Evolutionary conservation across 2,888 invertebrate species (phyloP).

Genomic region (Drosophila anceps): DNA sequence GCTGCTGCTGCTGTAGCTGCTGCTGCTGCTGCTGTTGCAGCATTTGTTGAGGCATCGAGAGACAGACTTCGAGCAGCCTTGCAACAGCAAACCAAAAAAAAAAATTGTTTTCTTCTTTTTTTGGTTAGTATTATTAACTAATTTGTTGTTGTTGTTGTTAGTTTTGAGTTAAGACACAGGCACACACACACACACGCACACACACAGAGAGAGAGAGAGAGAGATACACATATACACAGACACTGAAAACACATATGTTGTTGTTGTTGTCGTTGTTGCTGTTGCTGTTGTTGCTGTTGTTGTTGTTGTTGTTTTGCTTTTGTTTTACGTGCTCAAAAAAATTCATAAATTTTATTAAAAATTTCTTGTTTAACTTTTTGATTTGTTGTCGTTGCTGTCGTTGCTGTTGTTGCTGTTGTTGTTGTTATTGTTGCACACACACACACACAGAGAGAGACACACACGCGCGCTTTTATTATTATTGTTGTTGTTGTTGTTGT

Average conservation of each 20-base stretch:
- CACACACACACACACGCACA: conserved; percentile 13
- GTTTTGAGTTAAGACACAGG: conserved; percentile 24
- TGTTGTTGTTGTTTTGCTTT: conserved; percentile 24
- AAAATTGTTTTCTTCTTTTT: conserved; percentile 6
- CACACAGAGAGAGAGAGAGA: conserved; percentile 3
- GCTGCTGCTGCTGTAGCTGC: conserved; percentile 22
- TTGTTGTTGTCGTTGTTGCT: conserved; percentile 14
- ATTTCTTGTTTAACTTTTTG: conserved; percentile 24
- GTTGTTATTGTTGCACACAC: conserved; percentile 11
- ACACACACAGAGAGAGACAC: conserved; percentile 20
- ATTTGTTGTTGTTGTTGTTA: conserved; percentile 17
- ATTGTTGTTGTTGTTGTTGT: conserved; percentile 33
- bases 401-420: conserved; percentile 11
- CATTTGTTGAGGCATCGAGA: conserved; percentile 38
- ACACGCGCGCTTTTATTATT: conserved; percentile 15
- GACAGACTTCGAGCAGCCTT: neutral
- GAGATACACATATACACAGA: conserved; percentile 6
- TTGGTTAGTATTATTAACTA: conserved; percentile 13
- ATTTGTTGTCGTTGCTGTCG: conserved; percentile 47
- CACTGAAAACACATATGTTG: conserved; percentile 22
- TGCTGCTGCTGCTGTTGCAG: conserved; percentile 20
- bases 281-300: conserved; percentile 39
- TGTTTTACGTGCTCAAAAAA: conserved; percentile 73
- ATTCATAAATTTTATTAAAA: conserved; percentile 49
- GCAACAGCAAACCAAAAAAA: conserved; percentile 8